Evolutionary conservation across 2,888 invertebrate genomes (phyloP).

Genomic region (Rhamphomyia laevipes): DNA sequence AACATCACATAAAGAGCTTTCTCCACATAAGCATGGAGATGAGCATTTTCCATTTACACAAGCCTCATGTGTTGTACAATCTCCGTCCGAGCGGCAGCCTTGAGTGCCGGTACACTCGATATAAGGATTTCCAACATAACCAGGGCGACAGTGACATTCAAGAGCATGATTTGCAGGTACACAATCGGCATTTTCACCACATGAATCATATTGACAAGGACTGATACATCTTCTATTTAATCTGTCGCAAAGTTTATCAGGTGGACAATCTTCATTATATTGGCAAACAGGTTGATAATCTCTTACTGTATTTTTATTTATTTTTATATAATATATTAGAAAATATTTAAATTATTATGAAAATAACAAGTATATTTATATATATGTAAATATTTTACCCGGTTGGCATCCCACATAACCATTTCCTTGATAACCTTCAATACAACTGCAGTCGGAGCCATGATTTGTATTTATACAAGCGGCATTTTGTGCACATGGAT

Average conservation of each 20-base stretch:
- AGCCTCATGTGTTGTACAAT: conserved; percentile 62
- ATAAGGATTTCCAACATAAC: conserved; percentile 66
- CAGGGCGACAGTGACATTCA: conserved; percentile 61
- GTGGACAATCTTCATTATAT: conserved; percentile 83
- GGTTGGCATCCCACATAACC: conserved; percentile 69
- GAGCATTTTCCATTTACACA: conserved; percentile 65
- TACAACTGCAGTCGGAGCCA: conserved; percentile 74
- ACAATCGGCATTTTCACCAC: conserved; percentile 73
- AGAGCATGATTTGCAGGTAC: conserved; percentile 62
- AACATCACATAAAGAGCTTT: conserved; percentile 71
- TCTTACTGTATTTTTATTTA: neutral
- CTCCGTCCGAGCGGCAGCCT: conserved; percentile 59
- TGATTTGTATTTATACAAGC: conserved; percentile 82
- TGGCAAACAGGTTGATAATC: conserved; percentile 55
- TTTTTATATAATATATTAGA: neutral
- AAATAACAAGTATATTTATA: too few species aligned
- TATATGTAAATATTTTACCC: conserved; percentile 42
- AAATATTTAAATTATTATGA: too few species aligned
- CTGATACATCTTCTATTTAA: conserved; percentile 73
- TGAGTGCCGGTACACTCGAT: conserved; percentile 54
- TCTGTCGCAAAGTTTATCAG: conserved; percentile 73
- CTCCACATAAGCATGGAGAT: conserved; percentile 68
- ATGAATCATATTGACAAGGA: conserved; percentile 67
- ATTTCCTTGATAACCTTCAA: conserved; percentile 77
- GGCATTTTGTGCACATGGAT: conserved; percentile 73